Evolutionary conservation across 2,113 vertebrate species (phyloP), one percentile per base, ranked within the genome.

Genomic region (Silurus asotus): DNA sequence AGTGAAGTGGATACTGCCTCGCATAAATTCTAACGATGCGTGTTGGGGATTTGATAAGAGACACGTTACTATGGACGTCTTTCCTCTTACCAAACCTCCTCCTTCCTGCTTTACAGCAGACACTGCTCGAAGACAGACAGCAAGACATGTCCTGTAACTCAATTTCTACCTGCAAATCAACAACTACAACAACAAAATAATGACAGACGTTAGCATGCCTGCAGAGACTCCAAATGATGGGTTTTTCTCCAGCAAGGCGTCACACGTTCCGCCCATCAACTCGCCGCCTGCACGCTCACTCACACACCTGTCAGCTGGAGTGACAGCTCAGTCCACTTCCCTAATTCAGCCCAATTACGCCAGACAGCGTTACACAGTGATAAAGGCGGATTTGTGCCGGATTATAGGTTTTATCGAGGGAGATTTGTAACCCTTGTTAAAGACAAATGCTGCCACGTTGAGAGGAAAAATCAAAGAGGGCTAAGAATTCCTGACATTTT

Each of bases 351-450:
- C 75, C 56, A 17, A 87, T 87, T 70, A 87, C 61, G 11, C 82
- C 90, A 83, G 90, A 92, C 90, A 80, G 92, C 2, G 72, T 88
- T 90, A 90, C 88, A 58, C 20, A 78, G 80, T 67, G 80, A 91
- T 91, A 82, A 90, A 93, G 85, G 90, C 88, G 91, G 91, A 93
- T 93, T 89, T 93, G 91, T 89, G 85, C 59, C 56, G 84, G 62
- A 92, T 93, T 87, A 92, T 86, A 70, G 85, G 61, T 84, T 77
- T 59, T 70, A 89, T 92, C 89, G 86, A 83, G 85, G 86, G 61
- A 89, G 90, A 93, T 93, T 90, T 92, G 92, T 86, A 89, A 8
- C 79, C 65, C 88, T 77, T 88, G 72, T 77, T 83, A 72, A 72
- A 74, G 61, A 80, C 37, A 83, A 85, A 84, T 61, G 62, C 69